Conservation (phyloP, 1,140 invertebrate species). For the Druon quercuslanigerum region DNA sequence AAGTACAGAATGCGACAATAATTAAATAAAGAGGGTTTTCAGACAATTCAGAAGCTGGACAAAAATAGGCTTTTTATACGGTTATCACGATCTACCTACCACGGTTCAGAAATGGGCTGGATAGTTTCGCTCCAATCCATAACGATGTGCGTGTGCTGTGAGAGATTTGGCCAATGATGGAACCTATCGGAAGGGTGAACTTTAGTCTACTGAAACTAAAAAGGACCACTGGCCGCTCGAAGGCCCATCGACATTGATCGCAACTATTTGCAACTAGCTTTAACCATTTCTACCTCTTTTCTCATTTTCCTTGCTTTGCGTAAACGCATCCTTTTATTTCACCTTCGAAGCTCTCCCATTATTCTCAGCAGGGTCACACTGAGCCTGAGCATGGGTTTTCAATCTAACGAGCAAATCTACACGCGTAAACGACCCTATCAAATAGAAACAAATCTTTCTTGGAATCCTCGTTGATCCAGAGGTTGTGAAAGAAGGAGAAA, state of each 20-base stretch:
- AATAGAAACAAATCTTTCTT: conserved; percentile 69
- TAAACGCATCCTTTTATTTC: conserved; percentile 36
- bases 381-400: conserved; percentile 45
- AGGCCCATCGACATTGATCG: conserved; percentile 43
- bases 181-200: conserved; percentile 45
- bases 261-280: conserved; percentile 35
- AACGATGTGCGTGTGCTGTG: conserved; percentile 72
- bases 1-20: background rate
- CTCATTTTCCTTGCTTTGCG: conserved; percentile 32
- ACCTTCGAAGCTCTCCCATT: background rate
- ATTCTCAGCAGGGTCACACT: background rate
- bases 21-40: conserved; percentile 28
- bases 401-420: conserved; percentile 71
- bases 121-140: conserved; percentile 65
- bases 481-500: conserved; percentile 43
- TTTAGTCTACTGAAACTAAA: conserved; percentile 38
- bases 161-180: conserved; percentile 72
- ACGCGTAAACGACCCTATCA: conserved; percentile 69
- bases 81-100: conserved; percentile 67
- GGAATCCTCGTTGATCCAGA: conserved; percentile 58
- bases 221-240: conserved; percentile 47
- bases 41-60: conserved; percentile 22
- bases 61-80: conserved; percentile 68
- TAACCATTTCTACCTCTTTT: conserved; percentile 35
- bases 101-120: conserved; percentile 67